Base-by-base conservation (phyloP, 2,888 invertebrate genomes). In the Unio delphinus region DNA sequence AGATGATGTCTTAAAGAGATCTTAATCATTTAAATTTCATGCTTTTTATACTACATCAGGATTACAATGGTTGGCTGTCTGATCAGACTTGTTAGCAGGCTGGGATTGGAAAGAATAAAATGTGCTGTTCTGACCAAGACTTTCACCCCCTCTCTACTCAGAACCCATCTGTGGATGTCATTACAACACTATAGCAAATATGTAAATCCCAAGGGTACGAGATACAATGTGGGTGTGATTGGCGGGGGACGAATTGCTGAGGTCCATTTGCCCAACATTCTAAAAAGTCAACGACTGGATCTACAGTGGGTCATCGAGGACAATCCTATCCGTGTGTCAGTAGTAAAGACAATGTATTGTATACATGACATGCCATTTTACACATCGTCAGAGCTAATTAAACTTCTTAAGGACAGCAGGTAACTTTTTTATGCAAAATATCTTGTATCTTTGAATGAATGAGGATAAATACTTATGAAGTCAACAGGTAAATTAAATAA, bases 271-370 rank as follows among this genome's bases (percentile, higher is more conserved):
- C 67, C 59, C 26, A 77, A 77, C 28, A 72, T 77, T 18, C 61
- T 77, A 6, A 55, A 61, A 20, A 68, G 74, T 23, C 67, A 70
- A 4, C 62, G 68, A 26, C 61, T 73, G 11, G 64, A 71, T 18
- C 66, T 77, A 6, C 64, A 73, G 18, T 77, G 77, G 77, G 64
- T 77, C 6, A 57, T 73, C 1, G 77, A 77, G n/a, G 73, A 77
- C 28, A 59, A 59, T 56, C 45, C 54, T 28, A 34, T n/a, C 7
- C 64, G 67, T 28, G 64, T 68, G 7, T 20, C 64, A 54, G 23
- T 26, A 18, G 62, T 69, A 7, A 56, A 71, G 55, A 63, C 69
- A 0, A 56, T 64, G 0, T 61, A 61, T 0, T 55, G 61, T 11
- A 45, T 76, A 5, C 54, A 69, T 18, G 65, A 72, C 17, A 56